Evolutionary conservation across 2,797 vertebrate species (phyloP), one percentile per base, ranked within the genome.

Genomic region (Brotula barbata): DNA sequence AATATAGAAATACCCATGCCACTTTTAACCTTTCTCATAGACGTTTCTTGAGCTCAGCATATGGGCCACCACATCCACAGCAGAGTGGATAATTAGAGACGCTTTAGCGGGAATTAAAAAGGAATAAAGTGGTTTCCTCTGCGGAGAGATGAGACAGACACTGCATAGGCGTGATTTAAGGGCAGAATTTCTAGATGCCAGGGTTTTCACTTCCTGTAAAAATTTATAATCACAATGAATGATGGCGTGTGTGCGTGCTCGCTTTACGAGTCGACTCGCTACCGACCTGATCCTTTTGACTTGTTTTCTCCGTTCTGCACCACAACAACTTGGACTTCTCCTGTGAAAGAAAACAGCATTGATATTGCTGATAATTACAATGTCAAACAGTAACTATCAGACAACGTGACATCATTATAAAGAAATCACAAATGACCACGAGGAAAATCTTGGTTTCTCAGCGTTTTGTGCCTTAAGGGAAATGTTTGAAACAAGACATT

Each of bases 271-370:
- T 50, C 9, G 42, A 7, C 33, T 45, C 15, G 5, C 7, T 36
- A 61, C 81, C 47, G 43, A 88, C 85, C 65, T 37, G 11, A 39
- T 60, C 13, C 39, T 8, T 21, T 6, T 40, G 50, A 13, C 16
- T 46, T 46, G 21, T 44, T 67, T 33, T 78, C 71, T 55, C 84
- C 81, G 2, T 88, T 89, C 59, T 78, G 77, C 49, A 80, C 9
- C 42, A 72, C 44, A n/a, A 15, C 41, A 49, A 37, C 58, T 28
- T 52, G 63, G 52, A 40, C n/a, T 6, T 51, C 57, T 45, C 82
- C 87, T 89, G 77, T 59, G 46, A 23, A 56, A 31, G 44, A 72
- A 59, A 64, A 5, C 0, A 51, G 36, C n/a, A n/a, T n/a, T n/a
- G n/a, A n/a, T n/a, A n/a, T n/a, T 42, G 12, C 1, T 22, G 40